These are phyloP conservation scores for Dynastes tityus DNA, from an alignment of 2,888 invertebrate genomes.

Conservation along the genomic window DNA sequence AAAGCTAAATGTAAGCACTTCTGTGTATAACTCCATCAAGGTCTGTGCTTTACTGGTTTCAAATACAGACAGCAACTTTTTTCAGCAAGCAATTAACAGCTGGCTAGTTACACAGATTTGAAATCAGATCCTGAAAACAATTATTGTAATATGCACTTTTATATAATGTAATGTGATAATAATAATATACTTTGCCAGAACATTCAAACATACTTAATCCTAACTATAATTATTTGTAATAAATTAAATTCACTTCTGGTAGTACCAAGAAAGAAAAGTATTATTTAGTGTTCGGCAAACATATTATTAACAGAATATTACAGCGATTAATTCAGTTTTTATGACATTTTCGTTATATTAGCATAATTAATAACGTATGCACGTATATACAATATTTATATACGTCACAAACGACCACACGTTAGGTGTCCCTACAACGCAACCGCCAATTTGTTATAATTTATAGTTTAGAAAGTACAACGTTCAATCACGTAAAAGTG, in stretches of 20 bases:
- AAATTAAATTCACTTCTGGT: slow-evolving; percentile 28
- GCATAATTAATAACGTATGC: slow-evolving; percentile 39
- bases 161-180: slow-evolving; percentile 29
- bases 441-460: slow-evolving; percentile 42
- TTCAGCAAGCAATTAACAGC: neutral
- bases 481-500: slow-evolving; percentile 43
- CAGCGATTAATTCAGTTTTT: slow-evolving; percentile 43
- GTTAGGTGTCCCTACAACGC: slow-evolving; percentile 37
- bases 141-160: neutral
- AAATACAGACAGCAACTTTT: no score
- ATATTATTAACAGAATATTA: slow-evolving; percentile 43
- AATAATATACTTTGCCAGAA: slow-evolving; percentile 13
- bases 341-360: slow-evolving; percentile 41
- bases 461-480: slow-evolving; percentile 44
- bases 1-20: no score
- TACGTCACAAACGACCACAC: slow-evolving; percentile 38
- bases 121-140: neutral
- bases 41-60: no score
- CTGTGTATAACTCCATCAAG: no score
- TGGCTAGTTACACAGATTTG: neutral
- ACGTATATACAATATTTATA: slow-evolving; percentile 13
- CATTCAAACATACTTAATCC: slow-evolving; percentile 5
- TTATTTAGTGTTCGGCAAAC: slow-evolving; percentile 28
- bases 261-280: slow-evolving; percentile 15
- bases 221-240: slow-evolving; percentile 38